Evolutionary conservation across 2,113 vertebrate species (phyloP).

Genomic region (Charadrius vociferus): DNA sequence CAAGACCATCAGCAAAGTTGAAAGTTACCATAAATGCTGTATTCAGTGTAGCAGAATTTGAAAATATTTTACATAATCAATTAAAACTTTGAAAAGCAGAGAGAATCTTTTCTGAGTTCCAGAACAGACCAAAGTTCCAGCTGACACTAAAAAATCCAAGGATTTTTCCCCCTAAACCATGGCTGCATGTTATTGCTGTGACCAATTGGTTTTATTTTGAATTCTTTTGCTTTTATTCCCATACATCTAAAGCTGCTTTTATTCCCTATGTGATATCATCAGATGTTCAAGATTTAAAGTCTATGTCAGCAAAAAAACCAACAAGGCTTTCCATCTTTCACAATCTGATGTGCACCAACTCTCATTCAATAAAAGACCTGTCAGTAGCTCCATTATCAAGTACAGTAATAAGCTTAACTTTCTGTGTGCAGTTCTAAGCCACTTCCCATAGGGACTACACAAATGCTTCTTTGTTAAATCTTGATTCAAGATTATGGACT

Average conservation of each 20-base stretch:
- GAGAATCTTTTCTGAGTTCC: neutral
- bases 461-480: conserved; percentile 27
- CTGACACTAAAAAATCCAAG: neutral
- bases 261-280: neutral
- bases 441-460: conserved; percentile 39
- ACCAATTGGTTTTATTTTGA: conserved; percentile 13
- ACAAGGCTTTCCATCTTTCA: neutral
- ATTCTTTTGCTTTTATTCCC: conserved; percentile 10
- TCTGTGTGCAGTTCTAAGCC: conserved; percentile 27
- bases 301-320: neutral
- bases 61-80: conserved; percentile 7
- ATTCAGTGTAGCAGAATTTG: neutral
- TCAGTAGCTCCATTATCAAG: conserved; percentile 44
- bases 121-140: neutral
- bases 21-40: neutral
- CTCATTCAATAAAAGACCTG: conserved; percentile 27
- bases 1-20: rapidly evolving
- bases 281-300: neutral
- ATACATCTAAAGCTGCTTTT: conserved; percentile 20
- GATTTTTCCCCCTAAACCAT: neutral
- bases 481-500: conserved; percentile 5
- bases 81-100: neutral
- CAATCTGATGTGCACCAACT: neutral
- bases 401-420: conserved; percentile 53
- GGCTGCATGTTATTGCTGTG: neutral